A percentile compares a stretch with the other conserved stretches of the same genome.
These are phyloP conservation scores for Megaceryle maxima DNA, from an alignment of 2,113 vertebrate species.

Conservation along the genomic window DNA sequence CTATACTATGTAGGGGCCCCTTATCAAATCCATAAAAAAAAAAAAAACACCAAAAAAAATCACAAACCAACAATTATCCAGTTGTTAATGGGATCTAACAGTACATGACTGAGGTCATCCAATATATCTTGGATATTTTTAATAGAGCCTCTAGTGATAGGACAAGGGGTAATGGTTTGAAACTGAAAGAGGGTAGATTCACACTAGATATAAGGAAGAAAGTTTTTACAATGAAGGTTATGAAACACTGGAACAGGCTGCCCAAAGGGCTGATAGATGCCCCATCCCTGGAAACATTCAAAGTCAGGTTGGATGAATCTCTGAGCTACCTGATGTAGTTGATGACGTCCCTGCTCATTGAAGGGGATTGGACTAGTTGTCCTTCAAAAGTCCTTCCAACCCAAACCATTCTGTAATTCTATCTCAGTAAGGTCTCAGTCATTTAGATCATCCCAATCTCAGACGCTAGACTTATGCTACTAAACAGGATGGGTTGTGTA, in stretches of 20 bases:
- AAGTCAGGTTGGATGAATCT: background rate
- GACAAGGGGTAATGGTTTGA: background rate
- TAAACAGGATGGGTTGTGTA: background rate
- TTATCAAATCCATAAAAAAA: too few species aligned
- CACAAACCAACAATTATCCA: background rate
- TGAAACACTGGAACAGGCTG: background rate
- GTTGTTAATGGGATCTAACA: background rate
- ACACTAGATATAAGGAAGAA: background rate
- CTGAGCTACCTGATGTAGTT: background rate
- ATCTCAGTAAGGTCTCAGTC: background rate
- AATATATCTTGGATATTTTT: background rate
- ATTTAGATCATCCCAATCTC: background rate
- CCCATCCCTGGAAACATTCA: background rate
- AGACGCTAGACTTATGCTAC: background rate
- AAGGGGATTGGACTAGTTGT: background rate
- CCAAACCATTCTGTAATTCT: background rate
- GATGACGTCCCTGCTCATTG: background rate
- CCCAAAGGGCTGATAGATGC: background rate
- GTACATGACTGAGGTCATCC: background rate
- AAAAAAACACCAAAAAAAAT: too few species aligned
- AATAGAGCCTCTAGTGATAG: background rate
- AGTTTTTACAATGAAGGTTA: background rate
- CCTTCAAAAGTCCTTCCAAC: background rate
- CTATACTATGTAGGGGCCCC: too few species aligned
- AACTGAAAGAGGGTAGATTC: background rate